Base-by-base conservation (phyloP, 2,797 vertebrate species). In the Fistularia tabacaria region DNA sequence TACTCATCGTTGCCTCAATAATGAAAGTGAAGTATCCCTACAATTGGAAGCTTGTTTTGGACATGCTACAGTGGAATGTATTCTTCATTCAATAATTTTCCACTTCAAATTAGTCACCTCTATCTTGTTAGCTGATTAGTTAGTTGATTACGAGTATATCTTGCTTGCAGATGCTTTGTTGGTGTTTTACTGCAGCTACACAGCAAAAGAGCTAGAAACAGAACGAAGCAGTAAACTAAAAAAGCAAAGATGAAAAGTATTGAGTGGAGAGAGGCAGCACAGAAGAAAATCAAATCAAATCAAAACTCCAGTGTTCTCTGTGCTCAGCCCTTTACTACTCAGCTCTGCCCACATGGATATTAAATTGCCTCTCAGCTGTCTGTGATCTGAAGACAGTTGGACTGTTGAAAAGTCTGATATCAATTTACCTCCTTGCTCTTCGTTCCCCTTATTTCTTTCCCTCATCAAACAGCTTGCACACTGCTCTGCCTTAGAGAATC, bases 331-430 rank as follows among this genome's bases (percentile, higher is more conserved):
- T 54, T 10, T 54, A 60, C 49, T 8, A 13, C 59, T 71, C 57
- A 63, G 56, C 67, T 73, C 73, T 61, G 64, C 68, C 67, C 57
- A 57, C 63, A 49, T 42, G 8, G 60, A 70, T 74, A 74, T 76
- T 73, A 79, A 80, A 82, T 64, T 77, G 70, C 63, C 77, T 82
- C 79, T 80, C 54, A 57, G 64, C 59, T 46, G 53, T 47, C 69
- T 80, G 57, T 67, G 70, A 77, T 81, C 62, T 79, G 60, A 73
- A 72, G 69, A 54, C 67, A 71, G 59, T 38, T 43, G 69, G 52
- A 57, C 59, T 59, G 56, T 69, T 77, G 60, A 66, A 77, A 76
- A 62, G 56, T 62, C 56, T 45, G 44, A 61, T 54, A 71, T 74
- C 60, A 54, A 51, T 39, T 62, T 14, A 46, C 51, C 51, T 64